Conservation (phyloP, 2,888 invertebrate genomes). For the Habrosyne pyritoides region DNA sequence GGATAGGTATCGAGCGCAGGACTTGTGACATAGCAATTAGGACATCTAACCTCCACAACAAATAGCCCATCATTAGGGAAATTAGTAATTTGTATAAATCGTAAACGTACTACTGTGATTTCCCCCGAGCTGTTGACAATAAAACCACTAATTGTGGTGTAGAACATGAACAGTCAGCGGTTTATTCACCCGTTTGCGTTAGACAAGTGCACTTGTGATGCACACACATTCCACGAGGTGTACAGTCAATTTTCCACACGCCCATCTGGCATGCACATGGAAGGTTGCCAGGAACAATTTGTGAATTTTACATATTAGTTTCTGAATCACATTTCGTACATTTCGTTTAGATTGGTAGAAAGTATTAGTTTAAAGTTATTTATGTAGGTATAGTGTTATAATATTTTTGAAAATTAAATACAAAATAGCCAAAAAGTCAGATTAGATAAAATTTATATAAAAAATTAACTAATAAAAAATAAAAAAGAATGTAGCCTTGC, state of each 20-base stretch:
- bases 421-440: too few species aligned
- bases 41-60: too few species aligned
- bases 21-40: too few species aligned
- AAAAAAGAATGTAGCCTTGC: too few species aligned
- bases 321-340: background rate
- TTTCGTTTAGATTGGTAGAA: background rate
- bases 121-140: background rate
- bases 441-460: too few species aligned
- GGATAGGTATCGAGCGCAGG: too few species aligned
- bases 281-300: conserved; percentile 6
- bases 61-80: too few species aligned
- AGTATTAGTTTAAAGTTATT: background rate
- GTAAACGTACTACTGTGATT: background rate
- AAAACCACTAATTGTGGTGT: background rate
- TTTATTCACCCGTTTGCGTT: background rate
- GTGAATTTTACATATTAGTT: conserved; percentile 8
- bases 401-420: too few species aligned
- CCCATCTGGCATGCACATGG: conserved; percentile 9
- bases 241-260: conserved; percentile 9
- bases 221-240: conserved; percentile 5
- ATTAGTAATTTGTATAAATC: background rate
- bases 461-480: too few species aligned
- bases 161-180: background rate
- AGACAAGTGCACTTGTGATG: background rate
- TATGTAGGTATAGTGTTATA: too few species aligned